phyloP scores from a whole-genome alignment of 2,888 invertebrate genomes.

The Tanypteryx hageni region DNA sequence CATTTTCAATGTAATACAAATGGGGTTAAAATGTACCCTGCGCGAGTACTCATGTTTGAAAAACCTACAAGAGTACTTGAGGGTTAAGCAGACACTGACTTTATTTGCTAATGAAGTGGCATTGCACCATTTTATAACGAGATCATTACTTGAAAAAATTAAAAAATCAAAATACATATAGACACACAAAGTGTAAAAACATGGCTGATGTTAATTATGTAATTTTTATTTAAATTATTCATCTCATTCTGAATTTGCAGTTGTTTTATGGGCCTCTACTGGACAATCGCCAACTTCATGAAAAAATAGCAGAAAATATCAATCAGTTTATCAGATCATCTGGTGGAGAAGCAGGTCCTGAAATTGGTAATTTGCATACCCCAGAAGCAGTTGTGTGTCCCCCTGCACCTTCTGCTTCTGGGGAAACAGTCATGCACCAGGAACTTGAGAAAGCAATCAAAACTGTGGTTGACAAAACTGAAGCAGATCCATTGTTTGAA shows the following conservation, averaged over 20 bases:
- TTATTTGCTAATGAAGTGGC: too few relatives aligned
- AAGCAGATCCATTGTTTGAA: constrained; percentile 45
- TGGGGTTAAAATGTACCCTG: too few relatives aligned
- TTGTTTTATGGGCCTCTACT: constrained; percentile 33
- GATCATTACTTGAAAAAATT: too few relatives aligned
- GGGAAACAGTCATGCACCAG: constrained; percentile 14
- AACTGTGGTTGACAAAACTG: constrained; percentile 45
- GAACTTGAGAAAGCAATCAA: constrained; percentile 52
- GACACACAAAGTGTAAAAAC: too few relatives aligned
- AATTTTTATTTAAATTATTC: background rate
- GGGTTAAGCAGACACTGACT: too few relatives aligned
- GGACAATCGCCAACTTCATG: constrained; percentile 47
- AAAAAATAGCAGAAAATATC: constrained; percentile 51
- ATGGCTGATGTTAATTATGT: background rate
- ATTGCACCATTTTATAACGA: too few relatives aligned
- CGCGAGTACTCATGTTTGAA: too few relatives aligned
- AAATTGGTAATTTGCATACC: background rate
- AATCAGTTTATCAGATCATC: constrained; percentile 44
- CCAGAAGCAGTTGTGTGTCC: background rate
- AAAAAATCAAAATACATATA: too few relatives aligned
- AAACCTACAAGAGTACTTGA: too few relatives aligned
- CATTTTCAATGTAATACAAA: too few relatives aligned
- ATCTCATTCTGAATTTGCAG: background rate
- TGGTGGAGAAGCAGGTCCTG: background rate
- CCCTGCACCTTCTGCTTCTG: background rate